Percentiles rank a stretch among this genome's conserved stretches.
Evolutionary conservation across 2,797 vertebrate genomes (phyloP).

Genomic region (Pogonophryne albipinna): DNA sequence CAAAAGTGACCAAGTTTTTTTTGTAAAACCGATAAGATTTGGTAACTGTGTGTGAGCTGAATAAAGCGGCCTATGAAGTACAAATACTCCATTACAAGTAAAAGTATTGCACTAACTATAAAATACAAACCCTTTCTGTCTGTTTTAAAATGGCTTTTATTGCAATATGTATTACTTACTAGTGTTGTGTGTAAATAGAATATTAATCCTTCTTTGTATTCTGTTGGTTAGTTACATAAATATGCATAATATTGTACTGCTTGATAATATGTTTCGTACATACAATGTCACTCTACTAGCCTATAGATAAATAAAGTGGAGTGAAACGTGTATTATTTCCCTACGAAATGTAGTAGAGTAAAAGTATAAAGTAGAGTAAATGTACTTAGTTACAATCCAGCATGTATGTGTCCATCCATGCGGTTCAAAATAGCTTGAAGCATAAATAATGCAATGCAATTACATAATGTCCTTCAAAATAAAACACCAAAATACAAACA

Average conservation of each 20-base stretch:
- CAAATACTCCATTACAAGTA: background rate
- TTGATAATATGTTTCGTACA: background rate
- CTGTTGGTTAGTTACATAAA: background rate
- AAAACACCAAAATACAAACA: slow-evolving; percentile 32
- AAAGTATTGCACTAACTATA: background rate
- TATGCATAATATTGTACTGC: background rate
- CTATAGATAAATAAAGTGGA: background rate
- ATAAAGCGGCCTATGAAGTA: background rate
- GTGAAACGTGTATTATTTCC: background rate
- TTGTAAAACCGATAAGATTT: background rate
- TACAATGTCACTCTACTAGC: background rate
- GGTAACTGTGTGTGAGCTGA: background rate
- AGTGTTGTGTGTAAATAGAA: background rate
- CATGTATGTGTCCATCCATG: slow-evolving; percentile 34
- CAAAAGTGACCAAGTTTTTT: background rate
- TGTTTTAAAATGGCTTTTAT: too few relatives aligned
- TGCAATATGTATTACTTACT: background rate
- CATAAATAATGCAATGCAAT: slow-evolving; percentile 55
- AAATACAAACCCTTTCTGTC: background rate
- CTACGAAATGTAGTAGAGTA: background rate
- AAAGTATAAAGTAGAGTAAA: slow-evolving; percentile 11
- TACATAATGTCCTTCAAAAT: slow-evolving; percentile 57
- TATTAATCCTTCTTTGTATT: background rate
- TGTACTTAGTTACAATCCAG: slow-evolving; percentile 5
- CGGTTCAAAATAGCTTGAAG: slow-evolving; percentile 35